These are phyloP conservation scores for Trichopria drosophilae DNA, from an alignment of 2,888 invertebrate genomes.

Conservation along the genomic window DNA sequence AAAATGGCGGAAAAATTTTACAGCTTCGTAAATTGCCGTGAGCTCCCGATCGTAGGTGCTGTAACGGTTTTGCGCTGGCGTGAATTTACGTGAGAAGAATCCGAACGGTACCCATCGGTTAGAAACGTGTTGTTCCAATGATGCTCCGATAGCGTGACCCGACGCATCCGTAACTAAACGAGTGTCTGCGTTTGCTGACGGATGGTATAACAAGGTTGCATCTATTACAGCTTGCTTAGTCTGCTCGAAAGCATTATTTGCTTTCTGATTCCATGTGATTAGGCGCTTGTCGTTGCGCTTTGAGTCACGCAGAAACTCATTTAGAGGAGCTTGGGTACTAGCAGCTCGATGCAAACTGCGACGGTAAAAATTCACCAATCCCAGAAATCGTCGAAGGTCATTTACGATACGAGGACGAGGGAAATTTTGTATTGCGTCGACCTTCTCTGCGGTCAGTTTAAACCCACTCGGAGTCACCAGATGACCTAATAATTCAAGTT, in stretches of 20 bases:
- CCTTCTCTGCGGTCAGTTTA: not conserved
- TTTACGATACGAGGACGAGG: slow-evolving; percentile 9
- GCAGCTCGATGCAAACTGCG: slow-evolving; percentile 23
- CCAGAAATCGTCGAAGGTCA: slow-evolving; percentile 15
- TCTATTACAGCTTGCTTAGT: too few species aligned
- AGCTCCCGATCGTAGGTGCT: too few species aligned
- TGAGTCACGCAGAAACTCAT: not conserved
- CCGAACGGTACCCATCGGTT: too few species aligned
- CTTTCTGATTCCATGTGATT: not conserved
- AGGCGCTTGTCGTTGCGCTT: not conserved
- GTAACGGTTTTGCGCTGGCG: too few species aligned
- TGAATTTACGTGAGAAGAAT: too few species aligned
- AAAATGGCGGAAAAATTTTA: too few species aligned
- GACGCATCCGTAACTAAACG: too few species aligned
- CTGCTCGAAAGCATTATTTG: not conserved
- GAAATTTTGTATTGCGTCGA: slow-evolving; percentile 10
- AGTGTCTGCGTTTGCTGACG: too few species aligned
- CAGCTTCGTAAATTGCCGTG: too few species aligned
- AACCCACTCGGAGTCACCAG: slow-evolving; percentile 7
- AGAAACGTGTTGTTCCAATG: too few species aligned
- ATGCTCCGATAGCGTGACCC: too few species aligned
- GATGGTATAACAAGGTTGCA: too few species aligned
- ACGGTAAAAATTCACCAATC: slow-evolving; percentile 28
- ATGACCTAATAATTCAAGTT: slow-evolving; percentile 15
- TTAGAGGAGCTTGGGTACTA: slow-evolving; percentile 3